These are phyloP conservation scores for Rhadinocentrus ornatus DNA, from an alignment of 2,797 vertebrate species.

Conservation along the genomic window DNA sequence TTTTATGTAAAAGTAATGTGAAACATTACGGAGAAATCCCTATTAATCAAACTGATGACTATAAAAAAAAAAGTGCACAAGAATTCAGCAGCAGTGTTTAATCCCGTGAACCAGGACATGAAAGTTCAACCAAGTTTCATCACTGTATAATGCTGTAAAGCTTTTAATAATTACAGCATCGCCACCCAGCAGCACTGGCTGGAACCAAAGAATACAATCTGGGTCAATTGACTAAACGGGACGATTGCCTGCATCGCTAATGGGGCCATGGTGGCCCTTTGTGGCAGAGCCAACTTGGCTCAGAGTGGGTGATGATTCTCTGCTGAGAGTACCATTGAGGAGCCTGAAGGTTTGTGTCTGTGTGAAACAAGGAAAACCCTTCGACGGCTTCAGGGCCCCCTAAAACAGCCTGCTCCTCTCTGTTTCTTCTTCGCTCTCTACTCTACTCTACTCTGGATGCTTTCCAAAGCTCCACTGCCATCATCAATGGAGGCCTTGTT, in stretches of 20 bases:
- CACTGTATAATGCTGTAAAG: not conserved
- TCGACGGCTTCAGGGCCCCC: slow-evolving; percentile 38
- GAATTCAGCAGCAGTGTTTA: not conserved
- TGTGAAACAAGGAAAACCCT: slow-evolving; percentile 50
- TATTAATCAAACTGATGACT: not conserved
- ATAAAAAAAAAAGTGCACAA: not conserved
- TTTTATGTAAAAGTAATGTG: slow-evolving; percentile 2
- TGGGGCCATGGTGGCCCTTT: slow-evolving; percentile 46
- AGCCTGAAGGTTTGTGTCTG: slow-evolving; percentile 66
- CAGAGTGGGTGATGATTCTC: slow-evolving; percentile 46
- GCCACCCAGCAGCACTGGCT: slow-evolving; percentile 16
- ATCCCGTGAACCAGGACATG: slow-evolving; percentile 1
- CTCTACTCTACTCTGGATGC: slow-evolving; percentile 64
- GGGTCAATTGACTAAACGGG: slow-evolving; percentile 56
- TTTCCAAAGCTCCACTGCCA: slow-evolving; percentile 40
- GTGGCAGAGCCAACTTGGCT: slow-evolving; percentile 77
- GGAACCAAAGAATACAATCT: slow-evolving; percentile 50
- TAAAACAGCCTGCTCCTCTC: slow-evolving; percentile 50
- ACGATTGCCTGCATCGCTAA: slow-evolving; percentile 35
- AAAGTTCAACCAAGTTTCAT: not conserved
- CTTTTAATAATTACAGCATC: slow-evolving; percentile 26
- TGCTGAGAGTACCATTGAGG: slow-evolving; percentile 68
- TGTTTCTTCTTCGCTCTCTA: slow-evolving; percentile 1
- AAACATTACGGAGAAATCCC: not conserved
- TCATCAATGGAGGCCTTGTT: slow-evolving; percentile 82